Evolutionary conservation across 2,888 invertebrate genomes (phyloP), one percentile per base, ranked within the genome.

Genomic region (Drosophila setosimentum): DNA sequence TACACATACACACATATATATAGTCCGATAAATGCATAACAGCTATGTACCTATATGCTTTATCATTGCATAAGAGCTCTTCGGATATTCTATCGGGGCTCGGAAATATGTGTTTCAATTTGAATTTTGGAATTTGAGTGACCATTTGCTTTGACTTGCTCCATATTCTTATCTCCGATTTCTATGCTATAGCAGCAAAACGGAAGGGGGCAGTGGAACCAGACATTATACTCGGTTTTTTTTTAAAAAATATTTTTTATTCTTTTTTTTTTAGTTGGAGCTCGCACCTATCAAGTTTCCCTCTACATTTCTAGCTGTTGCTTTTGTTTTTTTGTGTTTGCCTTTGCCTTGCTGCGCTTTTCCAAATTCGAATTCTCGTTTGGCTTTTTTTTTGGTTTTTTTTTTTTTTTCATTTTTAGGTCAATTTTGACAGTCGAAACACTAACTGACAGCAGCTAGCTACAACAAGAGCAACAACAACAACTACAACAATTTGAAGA

Each of bases 101-200:
- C 21, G 29, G 51, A 40, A 67, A 57, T 60, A 68, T 48, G 33
- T 63, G n/a, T 7, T 64, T 77, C 51, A 53, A 64, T 55, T 65
- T 35, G 64, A 50, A 72, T 68, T 76, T 51, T 45, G 45, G 24
- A 18, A 35, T 54, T 45, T 45, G 65, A 53, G 59, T 65, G 69
- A 68, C 63, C 80, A 66, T 69, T 68, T 11, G 58, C 33, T 45
- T 48, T 32, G 66, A 61, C 54, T 65, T 78, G 76, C 40, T 76
- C 68, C 65, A 83, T 72, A 70, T 73, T 68, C 85, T 87, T 78
- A 84, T 87, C 83, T 84, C 86, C 71, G 66, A 73, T 87, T 83
- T 80, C 86, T 70, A 24, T 37, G 55, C 54, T 10, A 24, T 33
- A 16, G 29, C 33, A 37, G 24, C 37, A 11, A 8, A 13, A 13